phyloP scores from a whole-genome alignment of 2,888 invertebrate genomes.

The Pocota personata region DNA sequence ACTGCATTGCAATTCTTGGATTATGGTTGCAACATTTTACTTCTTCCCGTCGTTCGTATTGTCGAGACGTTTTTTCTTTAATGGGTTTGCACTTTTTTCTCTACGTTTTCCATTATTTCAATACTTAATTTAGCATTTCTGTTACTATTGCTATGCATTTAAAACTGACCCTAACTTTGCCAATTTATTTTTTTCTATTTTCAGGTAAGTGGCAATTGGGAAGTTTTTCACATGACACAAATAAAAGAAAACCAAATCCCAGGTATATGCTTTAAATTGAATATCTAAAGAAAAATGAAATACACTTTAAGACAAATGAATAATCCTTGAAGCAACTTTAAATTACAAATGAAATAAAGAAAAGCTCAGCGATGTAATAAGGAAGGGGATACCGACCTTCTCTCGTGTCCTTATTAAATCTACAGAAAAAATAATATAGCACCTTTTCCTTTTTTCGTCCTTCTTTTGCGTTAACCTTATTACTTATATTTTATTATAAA shows the following conservation, averaged over 20 bases:
- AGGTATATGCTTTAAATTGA: conserved; percentile 66
- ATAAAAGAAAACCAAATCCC: neutral
- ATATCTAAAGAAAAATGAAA: conserved; percentile 50
- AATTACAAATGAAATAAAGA: conserved; percentile 28
- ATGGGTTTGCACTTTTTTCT: conserved; percentile 40
- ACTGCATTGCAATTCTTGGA: neutral
- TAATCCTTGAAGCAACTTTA: conserved; percentile 23
- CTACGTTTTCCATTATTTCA: neutral
- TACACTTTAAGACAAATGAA: conserved; percentile 13
- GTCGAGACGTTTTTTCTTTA: conserved; percentile 28
- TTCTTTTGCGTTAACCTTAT: conserved; percentile 9
- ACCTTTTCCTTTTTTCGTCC: neutral
- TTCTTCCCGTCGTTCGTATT: conserved; percentile 10
- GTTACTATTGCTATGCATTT: conserved; percentile 8
- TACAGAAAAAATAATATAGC: neutral
- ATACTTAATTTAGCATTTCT: conserved; percentile 35
- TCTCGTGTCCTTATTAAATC: conserved; percentile 46
- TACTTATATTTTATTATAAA: conserved; percentile 23
- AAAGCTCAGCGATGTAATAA: neutral
- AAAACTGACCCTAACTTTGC: conserved; percentile 39
- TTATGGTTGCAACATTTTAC: conserved; percentile 29
- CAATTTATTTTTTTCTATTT: conserved; percentile 29
- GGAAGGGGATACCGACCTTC: conserved; percentile 20
- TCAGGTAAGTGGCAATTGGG: conserved; percentile 66
- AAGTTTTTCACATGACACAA: conserved; percentile 27